Evolutionary conservation across 2,888 invertebrate species (phyloP), one percentile per base, ranked within the genome.

Genomic region (Alviniconcha strummeri): DNA sequence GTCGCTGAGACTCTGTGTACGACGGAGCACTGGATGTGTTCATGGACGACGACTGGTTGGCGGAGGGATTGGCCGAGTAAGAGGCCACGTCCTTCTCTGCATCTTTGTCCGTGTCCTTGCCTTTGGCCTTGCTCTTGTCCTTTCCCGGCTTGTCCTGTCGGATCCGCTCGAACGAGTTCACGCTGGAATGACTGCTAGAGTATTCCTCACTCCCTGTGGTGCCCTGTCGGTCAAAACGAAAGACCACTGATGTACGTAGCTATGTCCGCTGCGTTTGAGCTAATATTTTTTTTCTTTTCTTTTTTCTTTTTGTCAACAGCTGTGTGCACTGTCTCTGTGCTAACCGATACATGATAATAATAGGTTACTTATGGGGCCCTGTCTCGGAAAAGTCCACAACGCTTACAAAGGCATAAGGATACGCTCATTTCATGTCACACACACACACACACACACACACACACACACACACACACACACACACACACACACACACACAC

Each of bases 11-110:
- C 17, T 69, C 69, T 4, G 69, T 5, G 69, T 60, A 80, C 5
- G 82, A 80, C 64, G 67, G 67, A 54, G 55, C 80, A 11, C 80
- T 80, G 54, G 80, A 80, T 8, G 67, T 80, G 69, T 80, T 80
- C 54, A 80, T 69, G 64, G 80, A 80, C 8, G 87, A 77, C 4
- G 87, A 77, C 83, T 88, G 89, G 77, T 88, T 86, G 57, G 92
- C 86, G 82, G 90, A 91, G 92, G 91, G 91, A 5, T 85, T 80
- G 86, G 90, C 89, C 57, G 88, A 90, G n/a, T 69, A 80, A 5
- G 88, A 88, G 5, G 57, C 60, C 52, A 57, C 36, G n/a, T 77
- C 77, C 19, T n/a, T 77, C 11, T 77, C 77, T n/a, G 54, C 55
- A 4, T 76, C 76, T 57, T 64, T 79, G 11, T 79, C 79, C 52